Evolutionary conservation across 2,113 vertebrate genomes (phyloP).

Genomic region (Grantiella picta): DNA sequence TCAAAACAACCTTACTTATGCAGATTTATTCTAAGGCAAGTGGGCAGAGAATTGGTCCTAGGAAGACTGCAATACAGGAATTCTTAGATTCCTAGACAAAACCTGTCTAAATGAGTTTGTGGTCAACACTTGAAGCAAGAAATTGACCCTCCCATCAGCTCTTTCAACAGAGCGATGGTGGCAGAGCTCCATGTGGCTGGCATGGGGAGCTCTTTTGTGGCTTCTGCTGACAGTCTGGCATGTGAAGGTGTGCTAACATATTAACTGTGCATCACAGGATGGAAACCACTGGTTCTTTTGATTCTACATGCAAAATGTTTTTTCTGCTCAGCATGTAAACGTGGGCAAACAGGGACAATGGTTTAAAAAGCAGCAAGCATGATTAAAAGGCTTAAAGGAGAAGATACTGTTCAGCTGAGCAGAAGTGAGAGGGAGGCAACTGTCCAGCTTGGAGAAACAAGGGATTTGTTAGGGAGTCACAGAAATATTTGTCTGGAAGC

Average conservation of each 20-base stretch:
- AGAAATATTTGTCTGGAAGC: constrained; percentile 17
- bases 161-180: neutral
- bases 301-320: neutral
- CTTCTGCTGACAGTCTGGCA: neutral
- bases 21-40: neutral
- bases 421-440: neutral
- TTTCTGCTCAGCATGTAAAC: neutral
- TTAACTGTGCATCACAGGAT: neutral
- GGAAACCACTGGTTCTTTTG: neutral
- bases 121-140: constrained; percentile 24
- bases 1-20: neutral
- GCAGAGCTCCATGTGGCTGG: neutral
- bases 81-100: constrained; percentile 12
- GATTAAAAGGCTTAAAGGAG: neutral
- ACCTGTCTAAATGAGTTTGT: constrained; percentile 26
- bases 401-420: neutral
- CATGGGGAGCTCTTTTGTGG: neutral
- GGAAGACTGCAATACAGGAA: neutral
- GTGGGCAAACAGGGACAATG: neutral
- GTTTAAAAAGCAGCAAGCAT: neutral
- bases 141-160: neutral
- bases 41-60: neutral
- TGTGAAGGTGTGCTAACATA: neutral
- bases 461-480: neutral
- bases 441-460: neutral